Evolutionary conservation across 1,140 invertebrate species (phyloP).

Genomic region (Pogonomyrmex barbatus): DNA sequence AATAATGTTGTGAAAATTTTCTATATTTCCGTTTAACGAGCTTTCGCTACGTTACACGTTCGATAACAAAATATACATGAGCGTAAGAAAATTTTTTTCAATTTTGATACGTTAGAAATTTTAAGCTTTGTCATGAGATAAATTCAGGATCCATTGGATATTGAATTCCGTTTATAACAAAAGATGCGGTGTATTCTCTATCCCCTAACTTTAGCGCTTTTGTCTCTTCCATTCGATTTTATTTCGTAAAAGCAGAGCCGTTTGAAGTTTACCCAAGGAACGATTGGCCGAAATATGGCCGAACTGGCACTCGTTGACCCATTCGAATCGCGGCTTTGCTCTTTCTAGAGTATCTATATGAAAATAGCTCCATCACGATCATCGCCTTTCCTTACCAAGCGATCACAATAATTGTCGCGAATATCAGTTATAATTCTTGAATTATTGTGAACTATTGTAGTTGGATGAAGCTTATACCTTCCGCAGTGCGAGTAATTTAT

Average conservation of each 20-base stretch:
- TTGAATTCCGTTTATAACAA: not conserved
- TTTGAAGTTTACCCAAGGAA: slow-evolving; percentile 54
- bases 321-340: slow-evolving; percentile 67
- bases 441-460: not conserved
- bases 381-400: not conserved
- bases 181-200: not conserved
- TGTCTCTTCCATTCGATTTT: slow-evolving; percentile 1
- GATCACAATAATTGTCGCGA: not conserved
- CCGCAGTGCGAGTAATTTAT: not conserved
- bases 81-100: not conserved
- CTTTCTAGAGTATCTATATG: not conserved
- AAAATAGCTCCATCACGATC: not conserved
- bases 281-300: slow-evolving; percentile 80
- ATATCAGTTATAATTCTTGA: slow-evolving; percentile 13
- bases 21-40: not conserved
- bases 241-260: slow-evolving; percentile 26
- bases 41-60: not conserved
- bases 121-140: not conserved
- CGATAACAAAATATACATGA: not conserved
- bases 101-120: not conserved
- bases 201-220: slow-evolving; percentile 13
- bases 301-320: slow-evolving; percentile 78
- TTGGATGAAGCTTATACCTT: not conserved
- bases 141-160: slow-evolving; percentile 1
- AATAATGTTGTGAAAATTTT: not conserved